Evolutionary conservation across 2,797 vertebrate genomes (phyloP).

Genomic region (Coluber constrictor): DNA sequence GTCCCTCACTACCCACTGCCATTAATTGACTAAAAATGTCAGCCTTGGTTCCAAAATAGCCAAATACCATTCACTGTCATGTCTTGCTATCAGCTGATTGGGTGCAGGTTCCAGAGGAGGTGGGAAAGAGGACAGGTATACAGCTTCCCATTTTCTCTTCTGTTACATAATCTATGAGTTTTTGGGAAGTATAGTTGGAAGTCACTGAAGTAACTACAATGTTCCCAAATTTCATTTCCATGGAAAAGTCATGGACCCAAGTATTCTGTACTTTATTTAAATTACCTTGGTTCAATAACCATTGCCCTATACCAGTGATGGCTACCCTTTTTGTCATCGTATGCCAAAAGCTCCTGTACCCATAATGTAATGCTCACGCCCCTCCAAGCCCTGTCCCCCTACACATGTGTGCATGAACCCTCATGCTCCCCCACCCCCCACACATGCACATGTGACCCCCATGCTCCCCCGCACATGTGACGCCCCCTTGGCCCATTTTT

Average conservation of each 20-base stretch:
- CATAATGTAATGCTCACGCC: no score
- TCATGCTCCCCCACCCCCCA: no score
- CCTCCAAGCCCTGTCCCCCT: no score
- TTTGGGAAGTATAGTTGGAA: neutral
- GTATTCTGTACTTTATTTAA: neutral
- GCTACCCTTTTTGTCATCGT: no score
- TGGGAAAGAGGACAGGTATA: neutral
- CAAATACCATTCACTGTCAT: neutral
- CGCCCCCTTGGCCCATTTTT: no score
- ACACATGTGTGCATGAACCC: no score
- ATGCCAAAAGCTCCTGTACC: no score
- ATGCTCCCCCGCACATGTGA: no score
- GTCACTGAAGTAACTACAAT: neutral
- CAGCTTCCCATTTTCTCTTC: neutral
- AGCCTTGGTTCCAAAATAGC: neutral
- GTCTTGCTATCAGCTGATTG: neutral
- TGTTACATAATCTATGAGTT: neutral
- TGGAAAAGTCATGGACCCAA: neutral
- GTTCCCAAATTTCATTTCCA: neutral
- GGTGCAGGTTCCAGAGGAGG: neutral
- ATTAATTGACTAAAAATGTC: neutral
- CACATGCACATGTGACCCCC: no score
- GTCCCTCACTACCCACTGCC: neutral
- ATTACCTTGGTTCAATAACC: neutral
- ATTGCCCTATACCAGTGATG: neutral